Conservation (phyloP, 2,888 invertebrate species). For the Holacanthella duospinosa region DNA sequence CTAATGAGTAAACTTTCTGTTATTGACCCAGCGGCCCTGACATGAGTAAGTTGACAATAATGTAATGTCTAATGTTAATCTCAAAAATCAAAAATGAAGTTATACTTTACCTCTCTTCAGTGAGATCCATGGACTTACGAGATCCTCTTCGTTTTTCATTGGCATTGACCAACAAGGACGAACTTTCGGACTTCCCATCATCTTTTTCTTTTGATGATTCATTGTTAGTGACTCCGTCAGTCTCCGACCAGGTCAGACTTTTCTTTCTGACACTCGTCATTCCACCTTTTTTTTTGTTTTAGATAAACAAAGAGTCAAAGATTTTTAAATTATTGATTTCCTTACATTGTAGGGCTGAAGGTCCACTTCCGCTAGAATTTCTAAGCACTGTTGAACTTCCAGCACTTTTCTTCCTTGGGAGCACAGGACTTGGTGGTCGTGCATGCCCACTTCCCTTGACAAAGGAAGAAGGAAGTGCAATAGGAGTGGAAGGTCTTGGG, state of each 20-base stretch:
- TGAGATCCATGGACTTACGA: conserved; percentile 20
- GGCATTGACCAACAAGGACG: conserved; percentile 11
- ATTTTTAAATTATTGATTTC: too few relatives aligned
- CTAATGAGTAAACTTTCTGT: conserved; percentile 26
- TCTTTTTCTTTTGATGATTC: conserved; percentile 15
- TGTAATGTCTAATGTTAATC: too few relatives aligned
- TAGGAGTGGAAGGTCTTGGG: conserved; percentile 30
- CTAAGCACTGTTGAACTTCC: conserved; percentile 13
- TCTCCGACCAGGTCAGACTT: conserved; percentile 43
- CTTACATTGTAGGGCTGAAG: neutral
- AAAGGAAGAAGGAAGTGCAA: conserved; percentile 21
- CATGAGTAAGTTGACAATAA: neutral
- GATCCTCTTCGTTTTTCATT: conserved; percentile 11
- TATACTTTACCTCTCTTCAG: neutral
- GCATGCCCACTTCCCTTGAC: conserved; percentile 8
- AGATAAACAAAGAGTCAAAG: neutral
- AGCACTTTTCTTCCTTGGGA: conserved; percentile 31
- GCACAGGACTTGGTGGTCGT: conserved; percentile 35
- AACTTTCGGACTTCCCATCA: conserved; percentile 1
- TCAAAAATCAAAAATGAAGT: too few relatives aligned
- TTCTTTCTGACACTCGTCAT: conserved; percentile 39
- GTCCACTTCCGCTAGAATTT: neutral
- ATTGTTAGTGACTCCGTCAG: conserved; percentile 22
- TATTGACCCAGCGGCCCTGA: conserved; percentile 9
- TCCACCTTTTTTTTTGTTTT: neutral